These are phyloP conservation scores for Sepiola atlantica DNA, from an alignment of 2,888 invertebrate species.

Conservation along the genomic window DNA sequence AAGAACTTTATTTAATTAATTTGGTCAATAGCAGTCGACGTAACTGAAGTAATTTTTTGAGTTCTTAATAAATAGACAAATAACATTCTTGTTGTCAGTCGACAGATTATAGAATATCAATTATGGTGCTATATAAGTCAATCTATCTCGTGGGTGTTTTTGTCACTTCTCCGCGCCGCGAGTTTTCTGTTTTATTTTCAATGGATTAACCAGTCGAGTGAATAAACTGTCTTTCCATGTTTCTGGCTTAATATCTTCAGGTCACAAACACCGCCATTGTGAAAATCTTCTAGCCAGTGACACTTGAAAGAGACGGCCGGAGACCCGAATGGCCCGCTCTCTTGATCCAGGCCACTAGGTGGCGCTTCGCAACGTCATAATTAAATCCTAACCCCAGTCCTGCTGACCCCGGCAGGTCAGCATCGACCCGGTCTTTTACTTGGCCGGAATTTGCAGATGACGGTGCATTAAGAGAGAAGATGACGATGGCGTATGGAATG, in stretches of 20 bases:
- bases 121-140: background rate
- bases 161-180: background rate
- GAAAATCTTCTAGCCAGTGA: background rate
- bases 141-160: background rate
- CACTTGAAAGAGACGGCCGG: background rate
- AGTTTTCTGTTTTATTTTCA: background rate
- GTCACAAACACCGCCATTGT: background rate
- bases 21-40: too few species aligned
- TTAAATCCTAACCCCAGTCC: background rate
- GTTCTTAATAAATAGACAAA: too few species aligned
- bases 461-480: background rate
- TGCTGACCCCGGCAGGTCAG: background rate
- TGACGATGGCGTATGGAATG: background rate
- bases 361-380: background rate
- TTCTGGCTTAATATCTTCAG: background rate
- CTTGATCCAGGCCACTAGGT: slow-evolving; percentile 18
- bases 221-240: background rate
- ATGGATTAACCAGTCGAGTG: background rate
- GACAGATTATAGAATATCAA: too few species aligned
- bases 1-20: too few species aligned
- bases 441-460: background rate
- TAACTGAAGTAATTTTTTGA: too few species aligned
- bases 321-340: background rate
- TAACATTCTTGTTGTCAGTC: too few species aligned
- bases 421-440: background rate